Evolutionary conservation across 2,797 vertebrate genomes (phyloP).

Genomic region (Paedocypris micromegethes): DNA sequence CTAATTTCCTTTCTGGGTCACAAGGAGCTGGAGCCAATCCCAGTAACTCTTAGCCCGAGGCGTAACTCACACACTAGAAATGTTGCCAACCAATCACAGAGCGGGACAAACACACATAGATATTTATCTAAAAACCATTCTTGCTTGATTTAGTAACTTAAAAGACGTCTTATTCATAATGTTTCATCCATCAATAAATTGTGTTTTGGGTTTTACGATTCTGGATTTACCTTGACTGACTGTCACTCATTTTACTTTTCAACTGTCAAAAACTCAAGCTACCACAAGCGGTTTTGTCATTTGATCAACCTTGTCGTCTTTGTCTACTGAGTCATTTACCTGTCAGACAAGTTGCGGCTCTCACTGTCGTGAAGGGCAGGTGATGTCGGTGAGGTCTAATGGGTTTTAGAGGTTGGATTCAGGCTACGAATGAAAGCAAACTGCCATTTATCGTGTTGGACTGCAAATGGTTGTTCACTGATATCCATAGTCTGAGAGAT

Average conservation of each 20-base stretch:
- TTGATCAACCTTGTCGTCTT: slow-evolving; percentile 42
- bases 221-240: slow-evolving; percentile 33
- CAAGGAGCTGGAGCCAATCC: no score
- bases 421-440: background rate
- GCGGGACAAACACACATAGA: no score
- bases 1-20: no score
- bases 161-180: no score
- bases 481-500: background rate
- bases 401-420: background rate
- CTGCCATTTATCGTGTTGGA: background rate
- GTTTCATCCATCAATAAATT: no score
- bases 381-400: background rate
- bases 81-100: no score
- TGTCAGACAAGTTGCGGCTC: background rate
- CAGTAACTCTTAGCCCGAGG: no score
- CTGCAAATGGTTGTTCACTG: no score
- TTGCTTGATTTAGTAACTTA: no score
- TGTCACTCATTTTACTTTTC: background rate
- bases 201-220: slow-evolving; percentile 17
- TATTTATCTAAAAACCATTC: no score
- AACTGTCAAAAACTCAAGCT: background rate
- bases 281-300: slow-evolving; percentile 29
- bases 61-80: no score
- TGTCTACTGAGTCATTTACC: slow-evolving; percentile 12
- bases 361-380: background rate